A percentile compares a stretch with the other conserved stretches of the same genome.
phyloP scores from a whole-genome alignment of 2,888 invertebrate species.

The Conistra vaccinii region DNA sequence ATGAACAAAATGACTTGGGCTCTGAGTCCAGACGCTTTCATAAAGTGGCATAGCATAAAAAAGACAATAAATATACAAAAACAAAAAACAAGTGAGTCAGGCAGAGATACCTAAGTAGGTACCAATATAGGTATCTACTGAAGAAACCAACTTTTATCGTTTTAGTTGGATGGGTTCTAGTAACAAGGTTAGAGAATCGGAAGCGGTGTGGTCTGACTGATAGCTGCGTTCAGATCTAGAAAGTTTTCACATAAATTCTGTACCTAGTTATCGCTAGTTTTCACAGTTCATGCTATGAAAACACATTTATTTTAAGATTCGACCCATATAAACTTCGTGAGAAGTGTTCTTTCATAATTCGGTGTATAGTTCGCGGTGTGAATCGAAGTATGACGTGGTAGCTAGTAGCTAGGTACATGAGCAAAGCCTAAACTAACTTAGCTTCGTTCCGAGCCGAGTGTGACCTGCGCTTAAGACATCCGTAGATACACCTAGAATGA shows the following conservation, averaged over 20 bases:
- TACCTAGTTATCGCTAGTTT: conserved; percentile 9
- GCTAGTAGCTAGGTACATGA: too few relatives aligned
- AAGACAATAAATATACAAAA: too few relatives aligned
- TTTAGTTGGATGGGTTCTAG: conserved; percentile 1
- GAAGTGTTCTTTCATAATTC: not conserved
- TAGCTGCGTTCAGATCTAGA: conserved; percentile 21
- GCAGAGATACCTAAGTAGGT: not conserved
- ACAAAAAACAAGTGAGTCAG: not conserved
- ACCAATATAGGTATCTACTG: not conserved
- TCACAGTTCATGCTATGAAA: conserved; percentile 5
- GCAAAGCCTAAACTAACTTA: too few relatives aligned
- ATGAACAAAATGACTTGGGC: too few relatives aligned
- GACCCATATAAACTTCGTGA: not conserved
- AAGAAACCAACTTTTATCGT: conserved; percentile 2
- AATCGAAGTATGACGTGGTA: too few relatives aligned
- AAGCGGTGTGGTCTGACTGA: conserved; percentile 16
- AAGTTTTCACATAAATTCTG: conserved; percentile 35
- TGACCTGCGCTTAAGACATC: not conserved
- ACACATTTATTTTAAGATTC: conserved; percentile 4
- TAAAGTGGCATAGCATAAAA: too few relatives aligned
- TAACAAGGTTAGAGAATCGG: not conserved
- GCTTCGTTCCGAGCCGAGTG: too few relatives aligned
- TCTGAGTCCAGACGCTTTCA: too few relatives aligned
- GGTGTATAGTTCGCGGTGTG: too few relatives aligned
- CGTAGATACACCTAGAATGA: too few relatives aligned